These are phyloP conservation scores for Dynastes hyllus DNA, from an alignment of 2,888 invertebrate genomes.

Conservation along the genomic window DNA sequence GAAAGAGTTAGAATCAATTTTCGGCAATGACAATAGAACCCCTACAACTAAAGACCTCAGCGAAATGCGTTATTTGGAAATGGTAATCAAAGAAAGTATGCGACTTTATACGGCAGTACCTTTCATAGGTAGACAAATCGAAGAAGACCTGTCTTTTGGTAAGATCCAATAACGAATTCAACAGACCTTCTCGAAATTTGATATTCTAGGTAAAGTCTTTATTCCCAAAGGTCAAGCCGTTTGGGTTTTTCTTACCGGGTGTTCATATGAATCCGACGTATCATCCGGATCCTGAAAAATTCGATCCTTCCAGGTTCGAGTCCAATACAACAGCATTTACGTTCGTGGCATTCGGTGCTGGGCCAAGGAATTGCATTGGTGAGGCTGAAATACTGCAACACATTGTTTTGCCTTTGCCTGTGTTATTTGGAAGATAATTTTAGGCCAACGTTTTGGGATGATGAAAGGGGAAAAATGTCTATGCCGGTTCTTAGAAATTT, in stretches of 20 bases:
- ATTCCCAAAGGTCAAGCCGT: slow-evolving; percentile 68
- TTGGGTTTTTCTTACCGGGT: slow-evolving; percentile 69
- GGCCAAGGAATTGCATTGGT: slow-evolving; percentile 77
- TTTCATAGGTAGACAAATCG: slow-evolving; percentile 54
- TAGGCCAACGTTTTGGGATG: slow-evolving; percentile 70
- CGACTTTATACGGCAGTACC: slow-evolving; percentile 73
- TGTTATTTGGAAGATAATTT: background rate
- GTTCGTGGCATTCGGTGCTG: slow-evolving; percentile 77
- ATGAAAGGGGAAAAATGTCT: background rate
- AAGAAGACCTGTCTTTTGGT: slow-evolving; percentile 5
- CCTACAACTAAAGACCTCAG: slow-evolving; percentile 67
- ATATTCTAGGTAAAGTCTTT: slow-evolving; percentile 56
- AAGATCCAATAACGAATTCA: background rate
- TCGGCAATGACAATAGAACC: slow-evolving; percentile 59
- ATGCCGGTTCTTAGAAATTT: slow-evolving; percentile 2
- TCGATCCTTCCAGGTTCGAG: slow-evolving; percentile 73
- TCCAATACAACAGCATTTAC: slow-evolving; percentile 69
- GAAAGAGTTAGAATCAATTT: slow-evolving; percentile 65
- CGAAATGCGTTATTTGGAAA: slow-evolving; percentile 74
- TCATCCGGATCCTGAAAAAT: slow-evolving; percentile 73
- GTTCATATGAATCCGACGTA: slow-evolving; percentile 72
- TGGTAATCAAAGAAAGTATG: slow-evolving; percentile 73
- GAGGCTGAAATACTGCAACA: background rate
- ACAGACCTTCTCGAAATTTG: background rate
- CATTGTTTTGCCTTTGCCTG: slow-evolving; percentile 64